A percentile compares a stretch with the other conserved stretches of the same genome.
Evolutionary conservation across 2,113 vertebrate species (phyloP).

Genomic region (Tricholaema leucomelas): DNA sequence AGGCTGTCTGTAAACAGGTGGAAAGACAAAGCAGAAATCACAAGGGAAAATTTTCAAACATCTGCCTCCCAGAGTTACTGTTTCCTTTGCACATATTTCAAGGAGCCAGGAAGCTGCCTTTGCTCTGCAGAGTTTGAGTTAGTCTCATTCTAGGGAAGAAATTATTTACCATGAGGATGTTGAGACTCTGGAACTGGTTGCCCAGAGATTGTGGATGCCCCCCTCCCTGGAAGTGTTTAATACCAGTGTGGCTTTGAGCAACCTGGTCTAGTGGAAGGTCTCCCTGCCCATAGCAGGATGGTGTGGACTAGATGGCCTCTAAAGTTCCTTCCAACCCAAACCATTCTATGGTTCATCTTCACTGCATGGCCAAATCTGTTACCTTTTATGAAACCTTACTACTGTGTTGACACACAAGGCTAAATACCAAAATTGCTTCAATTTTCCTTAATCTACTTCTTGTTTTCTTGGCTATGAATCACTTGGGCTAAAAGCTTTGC

Average conservation of each 20-base stretch:
- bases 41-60: neutral
- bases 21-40: neutral
- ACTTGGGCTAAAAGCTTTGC: neutral
- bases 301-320: neutral
- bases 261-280: neutral
- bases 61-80: neutral
- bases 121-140: neutral
- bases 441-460: neutral
- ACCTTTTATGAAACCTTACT: neutral
- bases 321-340: neutral
- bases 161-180: neutral
- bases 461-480: neutral
- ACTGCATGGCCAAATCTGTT: neutral
- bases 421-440: neutral
- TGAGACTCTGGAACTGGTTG: neutral
- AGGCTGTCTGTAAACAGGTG: neutral
- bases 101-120: neutral
- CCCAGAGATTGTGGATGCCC: neutral
- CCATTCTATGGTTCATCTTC: neutral
- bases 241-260: neutral
- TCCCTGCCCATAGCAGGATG: neutral
- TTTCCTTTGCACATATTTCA: neutral
- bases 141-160: neutral
- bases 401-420: neutral
- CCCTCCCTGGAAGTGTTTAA: neutral